These are phyloP conservation scores for Hypercompe scribonia DNA, from an alignment of 2,888 invertebrate genomes.

Conservation along the genomic window DNA sequence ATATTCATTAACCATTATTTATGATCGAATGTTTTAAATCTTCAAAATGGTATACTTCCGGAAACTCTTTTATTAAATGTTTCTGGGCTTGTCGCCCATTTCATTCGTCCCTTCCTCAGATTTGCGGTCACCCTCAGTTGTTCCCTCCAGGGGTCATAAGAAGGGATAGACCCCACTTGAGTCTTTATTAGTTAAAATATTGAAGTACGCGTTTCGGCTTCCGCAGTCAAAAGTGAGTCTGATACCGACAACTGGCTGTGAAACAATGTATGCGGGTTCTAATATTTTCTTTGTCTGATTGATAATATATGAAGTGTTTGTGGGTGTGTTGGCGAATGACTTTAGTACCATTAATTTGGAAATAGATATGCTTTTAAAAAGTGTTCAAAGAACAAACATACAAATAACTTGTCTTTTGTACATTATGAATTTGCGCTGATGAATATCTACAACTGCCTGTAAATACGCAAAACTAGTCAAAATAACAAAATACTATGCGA, in stretches of 20 bases:
- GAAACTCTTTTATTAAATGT: slow-evolving; percentile 36
- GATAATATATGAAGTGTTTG: slow-evolving; percentile 42
- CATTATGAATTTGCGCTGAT: no score
- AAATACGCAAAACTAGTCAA: no score
- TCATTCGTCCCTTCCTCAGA: slow-evolving; percentile 24
- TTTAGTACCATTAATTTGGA: slow-evolving; percentile 5
- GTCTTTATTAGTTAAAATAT: slow-evolving; percentile 40
- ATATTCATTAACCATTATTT: no score
- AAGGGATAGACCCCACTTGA: slow-evolving; percentile 27
- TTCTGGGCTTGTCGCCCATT: slow-evolving; percentile 25
- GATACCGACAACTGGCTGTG: slow-evolving; percentile 6
- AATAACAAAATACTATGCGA: no score
- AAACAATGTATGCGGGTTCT: slow-evolving; percentile 20
- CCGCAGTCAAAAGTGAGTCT: slow-evolving; percentile 9
- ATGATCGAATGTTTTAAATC: neutral
- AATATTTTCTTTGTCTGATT: slow-evolving; percentile 32
- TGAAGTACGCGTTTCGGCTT: slow-evolving; percentile 31
- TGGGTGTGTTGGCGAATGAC: slow-evolving; percentile 19
- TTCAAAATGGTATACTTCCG: neutral
- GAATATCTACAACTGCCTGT: no score
- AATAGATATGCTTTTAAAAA: neutral
- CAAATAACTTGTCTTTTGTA: no score
- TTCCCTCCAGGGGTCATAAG: slow-evolving; percentile 26
- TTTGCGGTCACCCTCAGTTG: slow-evolving; percentile 36
- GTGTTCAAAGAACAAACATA: neutral